phyloP scores from a whole-genome alignment of 2,797 vertebrate species.

The Meda fulgida region DNA sequence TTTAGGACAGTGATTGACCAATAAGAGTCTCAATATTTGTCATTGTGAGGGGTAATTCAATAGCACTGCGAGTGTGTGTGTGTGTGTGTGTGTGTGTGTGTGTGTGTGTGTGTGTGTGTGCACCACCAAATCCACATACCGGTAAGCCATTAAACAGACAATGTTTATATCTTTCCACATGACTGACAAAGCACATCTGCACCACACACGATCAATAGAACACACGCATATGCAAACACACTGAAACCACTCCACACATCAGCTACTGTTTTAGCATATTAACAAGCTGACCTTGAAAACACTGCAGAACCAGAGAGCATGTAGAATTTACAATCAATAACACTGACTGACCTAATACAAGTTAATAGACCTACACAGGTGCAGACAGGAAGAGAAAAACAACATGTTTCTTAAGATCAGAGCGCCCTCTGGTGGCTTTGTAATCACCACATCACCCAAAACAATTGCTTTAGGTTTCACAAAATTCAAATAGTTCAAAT shows the following conservation, averaged over 20 bases:
- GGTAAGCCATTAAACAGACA: constrained; percentile 56
- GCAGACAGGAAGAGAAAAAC: constrained; percentile 14
- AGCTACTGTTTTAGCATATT: background rate
- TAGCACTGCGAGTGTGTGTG: constrained; percentile 29
- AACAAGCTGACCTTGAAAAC: constrained; percentile 43
- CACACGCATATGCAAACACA: constrained; percentile 32
- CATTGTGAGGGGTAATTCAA: constrained; percentile 27
- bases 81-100: too few relatives aligned
- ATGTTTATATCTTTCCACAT: constrained; percentile 61
- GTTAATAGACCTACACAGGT: background rate
- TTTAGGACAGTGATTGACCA: background rate
- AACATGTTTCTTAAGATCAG: constrained; percentile 50
- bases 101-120: too few relatives aligned
- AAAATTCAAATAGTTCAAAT: background rate
- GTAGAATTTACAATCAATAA: background rate
- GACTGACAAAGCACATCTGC: constrained; percentile 52
- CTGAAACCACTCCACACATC: background rate
- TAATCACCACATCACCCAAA: background rate
- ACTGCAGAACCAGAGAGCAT: constrained; percentile 6
- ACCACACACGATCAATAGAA: constrained; percentile 39
- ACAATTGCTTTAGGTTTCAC: background rate
- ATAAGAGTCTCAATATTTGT: background rate
- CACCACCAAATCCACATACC: constrained; percentile 45
- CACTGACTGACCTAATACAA: constrained; percentile 13
- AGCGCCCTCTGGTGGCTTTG: constrained; percentile 67